Conservation (phyloP, 2,797 vertebrate species). For the Dermochelys coriacea region DNA sequence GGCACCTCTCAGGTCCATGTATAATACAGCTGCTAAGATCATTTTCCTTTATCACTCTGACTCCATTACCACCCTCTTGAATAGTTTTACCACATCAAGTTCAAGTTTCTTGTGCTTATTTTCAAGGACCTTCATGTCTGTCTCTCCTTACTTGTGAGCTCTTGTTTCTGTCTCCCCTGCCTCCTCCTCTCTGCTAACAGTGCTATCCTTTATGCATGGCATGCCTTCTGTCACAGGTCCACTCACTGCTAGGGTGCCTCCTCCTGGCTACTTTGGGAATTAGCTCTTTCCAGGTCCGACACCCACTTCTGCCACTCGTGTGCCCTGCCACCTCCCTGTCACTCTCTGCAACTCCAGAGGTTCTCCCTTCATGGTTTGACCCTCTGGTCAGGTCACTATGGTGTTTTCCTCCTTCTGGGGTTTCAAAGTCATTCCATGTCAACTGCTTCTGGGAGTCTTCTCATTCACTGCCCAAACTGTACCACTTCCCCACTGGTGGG, state of each 20-base stretch:
- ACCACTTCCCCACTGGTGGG: neutral
- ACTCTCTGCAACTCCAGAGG: too few species aligned
- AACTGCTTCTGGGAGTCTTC: neutral
- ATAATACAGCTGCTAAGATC: neutral
- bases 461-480: neutral
- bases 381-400: too few species aligned
- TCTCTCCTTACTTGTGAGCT: neutral
- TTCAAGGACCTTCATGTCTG: neutral
- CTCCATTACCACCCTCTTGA: neutral
- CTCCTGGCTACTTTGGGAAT: neutral
- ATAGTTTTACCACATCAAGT: neutral
- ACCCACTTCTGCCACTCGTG: neutral
- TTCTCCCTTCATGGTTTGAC: too few species aligned
- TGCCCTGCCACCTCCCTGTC: too few species aligned
- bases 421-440: neutral
- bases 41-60: neutral
- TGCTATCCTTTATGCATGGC: neutral
- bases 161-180: neutral
- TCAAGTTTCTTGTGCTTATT: neutral
- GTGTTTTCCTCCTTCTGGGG: neutral
- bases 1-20: neutral
- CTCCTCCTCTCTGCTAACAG: neutral
- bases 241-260: neutral
- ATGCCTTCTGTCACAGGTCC: neutral
- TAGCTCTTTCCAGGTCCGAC: too few species aligned